Conservation (phyloP, 2,797 vertebrate species). For the Microchirus variegatus region DNA sequence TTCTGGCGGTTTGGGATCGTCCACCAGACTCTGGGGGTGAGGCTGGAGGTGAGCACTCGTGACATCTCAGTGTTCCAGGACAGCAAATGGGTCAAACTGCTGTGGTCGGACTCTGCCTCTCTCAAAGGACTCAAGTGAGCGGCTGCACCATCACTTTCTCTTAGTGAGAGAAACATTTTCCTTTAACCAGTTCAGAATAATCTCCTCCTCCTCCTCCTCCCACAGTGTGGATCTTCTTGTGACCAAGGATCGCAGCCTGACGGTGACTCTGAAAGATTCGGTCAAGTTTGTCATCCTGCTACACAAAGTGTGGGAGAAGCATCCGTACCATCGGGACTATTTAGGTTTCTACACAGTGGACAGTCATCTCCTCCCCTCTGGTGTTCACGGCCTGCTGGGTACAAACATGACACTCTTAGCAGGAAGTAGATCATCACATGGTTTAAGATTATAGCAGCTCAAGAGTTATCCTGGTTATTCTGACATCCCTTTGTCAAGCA, state of each 20-base stretch:
- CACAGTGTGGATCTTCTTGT: constrained; percentile 86
- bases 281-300: constrained; percentile 89
- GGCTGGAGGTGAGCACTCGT: constrained; percentile 85
- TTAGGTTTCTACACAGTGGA: constrained; percentile 92
- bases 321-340: constrained; percentile 87
- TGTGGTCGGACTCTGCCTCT: constrained; percentile 83
- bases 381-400: constrained; percentile 92
- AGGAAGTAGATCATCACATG: no score
- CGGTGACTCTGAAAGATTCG: constrained; percentile 83
- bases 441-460: no score
- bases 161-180: no score
- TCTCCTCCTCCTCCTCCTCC: constrained; percentile 17
- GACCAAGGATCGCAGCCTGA: constrained; percentile 82
- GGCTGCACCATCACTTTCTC: background rate
- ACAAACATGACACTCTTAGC: constrained; percentile 52
- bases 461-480: no score
- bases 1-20: constrained; percentile 90
- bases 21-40: constrained; percentile 79
- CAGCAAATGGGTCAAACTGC: constrained; percentile 66
- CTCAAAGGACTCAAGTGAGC: constrained; percentile 79
- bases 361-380: constrained; percentile 83
- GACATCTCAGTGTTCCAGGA: constrained; percentile 81
- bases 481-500: no score
- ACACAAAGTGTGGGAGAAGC: constrained; percentile 87
- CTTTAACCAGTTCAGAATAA: background rate